A percentile compares a stretch with the other conserved stretches of the same genome.
Conservation (phyloP, 2,113 vertebrate genomes). For the Pholis gunnellus region DNA sequence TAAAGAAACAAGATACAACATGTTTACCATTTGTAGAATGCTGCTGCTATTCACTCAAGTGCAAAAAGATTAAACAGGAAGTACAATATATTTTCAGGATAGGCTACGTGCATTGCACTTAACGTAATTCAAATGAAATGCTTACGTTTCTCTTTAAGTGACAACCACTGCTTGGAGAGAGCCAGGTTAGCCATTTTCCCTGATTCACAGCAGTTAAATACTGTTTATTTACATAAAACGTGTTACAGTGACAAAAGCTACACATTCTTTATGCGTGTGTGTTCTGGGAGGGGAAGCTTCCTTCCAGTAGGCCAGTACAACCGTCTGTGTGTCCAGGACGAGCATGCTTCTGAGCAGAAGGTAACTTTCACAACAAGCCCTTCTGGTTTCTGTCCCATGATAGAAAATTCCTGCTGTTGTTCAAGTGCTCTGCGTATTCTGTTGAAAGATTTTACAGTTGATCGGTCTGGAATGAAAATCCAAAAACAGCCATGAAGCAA, state of each 20-base stretch:
- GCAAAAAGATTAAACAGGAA: not conserved
- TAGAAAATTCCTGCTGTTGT: slow-evolving; percentile 35
- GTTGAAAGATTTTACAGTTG: slow-evolving; percentile 36
- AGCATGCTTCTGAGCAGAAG: slow-evolving; percentile 50
- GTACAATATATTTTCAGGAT: not conserved
- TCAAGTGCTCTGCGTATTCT: slow-evolving; percentile 24
- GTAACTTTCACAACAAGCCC: slow-evolving; percentile 58
- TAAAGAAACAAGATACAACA: not conserved
- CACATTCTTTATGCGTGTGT: slow-evolving; percentile 14
- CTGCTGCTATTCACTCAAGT: not conserved
- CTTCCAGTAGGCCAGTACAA: slow-evolving; percentile 13
- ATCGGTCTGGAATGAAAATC: slow-evolving; percentile 40
- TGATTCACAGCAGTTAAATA: no score
- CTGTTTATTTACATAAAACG: no score
- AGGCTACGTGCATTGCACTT: no score
- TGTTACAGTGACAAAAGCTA: slow-evolving; percentile 18
- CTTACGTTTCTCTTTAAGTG: not conserved
- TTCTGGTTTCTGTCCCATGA: slow-evolving; percentile 38
- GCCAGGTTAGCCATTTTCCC: not conserved
- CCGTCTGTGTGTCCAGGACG: slow-evolving; percentile 33
- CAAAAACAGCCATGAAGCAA: slow-evolving; percentile 5
- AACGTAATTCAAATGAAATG: not conserved
- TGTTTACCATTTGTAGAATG: not conserved
- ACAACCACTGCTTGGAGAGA: not conserved
- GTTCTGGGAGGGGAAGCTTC: slow-evolving; percentile 25